Evolutionary conservation across 2,113 vertebrate genomes (phyloP).

Genomic region (Orientallactaga bullata): DNA sequence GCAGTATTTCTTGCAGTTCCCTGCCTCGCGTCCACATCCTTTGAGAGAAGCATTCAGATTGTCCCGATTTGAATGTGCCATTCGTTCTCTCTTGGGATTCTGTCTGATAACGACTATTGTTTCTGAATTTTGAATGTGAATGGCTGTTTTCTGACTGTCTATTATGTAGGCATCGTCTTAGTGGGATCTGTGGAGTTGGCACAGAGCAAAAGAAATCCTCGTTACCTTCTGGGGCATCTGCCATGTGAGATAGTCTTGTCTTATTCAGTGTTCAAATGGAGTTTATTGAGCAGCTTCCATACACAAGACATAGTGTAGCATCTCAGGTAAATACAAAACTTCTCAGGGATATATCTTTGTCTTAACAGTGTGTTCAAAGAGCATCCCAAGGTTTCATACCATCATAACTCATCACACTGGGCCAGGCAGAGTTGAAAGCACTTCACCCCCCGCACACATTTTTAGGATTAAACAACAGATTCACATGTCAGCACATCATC

Average conservation of each 20-base stretch:
- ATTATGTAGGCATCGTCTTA: neutral
- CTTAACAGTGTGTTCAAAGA: constrained; percentile 6
- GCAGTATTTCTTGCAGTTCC: neutral
- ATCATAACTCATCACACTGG: neutral
- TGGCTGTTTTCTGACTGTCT: neutral
- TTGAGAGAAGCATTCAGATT: constrained; percentile 8
- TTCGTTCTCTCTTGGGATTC: constrained; percentile 30
- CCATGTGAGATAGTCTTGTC: neutral
- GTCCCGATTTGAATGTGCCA: neutral
- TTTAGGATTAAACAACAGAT: constrained; percentile 8
- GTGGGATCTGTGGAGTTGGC: neutral
- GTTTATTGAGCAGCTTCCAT: constrained; percentile 9
- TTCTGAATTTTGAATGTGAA: constrained; percentile 44
- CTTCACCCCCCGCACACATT: neutral
- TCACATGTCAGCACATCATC: neutral
- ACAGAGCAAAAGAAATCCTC: constrained; percentile 29
- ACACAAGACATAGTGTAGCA: neutral
- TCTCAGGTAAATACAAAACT: neutral
- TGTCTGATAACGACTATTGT: neutral
- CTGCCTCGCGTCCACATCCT: neutral
- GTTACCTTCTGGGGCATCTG: neutral
- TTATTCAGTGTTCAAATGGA: neutral
- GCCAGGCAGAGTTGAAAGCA: neutral
- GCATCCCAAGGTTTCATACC: neutral
- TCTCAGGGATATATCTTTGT: neutral